Percentiles rank a stretch among this genome's conserved stretches.
phyloP scores from a whole-genome alignment of 2,797 vertebrate species.

The Antrozous pallidus region DNA sequence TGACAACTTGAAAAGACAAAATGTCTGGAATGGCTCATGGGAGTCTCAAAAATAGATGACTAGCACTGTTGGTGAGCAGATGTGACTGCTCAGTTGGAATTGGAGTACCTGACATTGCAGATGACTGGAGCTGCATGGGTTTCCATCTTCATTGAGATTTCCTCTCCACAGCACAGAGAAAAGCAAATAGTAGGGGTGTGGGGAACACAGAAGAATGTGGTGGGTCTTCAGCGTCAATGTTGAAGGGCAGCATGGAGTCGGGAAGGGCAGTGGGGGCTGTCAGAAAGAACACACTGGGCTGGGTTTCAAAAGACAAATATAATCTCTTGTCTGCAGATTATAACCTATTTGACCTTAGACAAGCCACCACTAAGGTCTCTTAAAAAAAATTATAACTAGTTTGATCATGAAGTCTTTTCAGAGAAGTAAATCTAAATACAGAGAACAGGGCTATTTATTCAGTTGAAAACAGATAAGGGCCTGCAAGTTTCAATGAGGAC shows the following conservation, averaged over 20 bases:
- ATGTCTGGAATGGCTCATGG: background rate
- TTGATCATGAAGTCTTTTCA: background rate
- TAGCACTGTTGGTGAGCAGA: background rate
- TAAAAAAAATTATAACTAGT: background rate
- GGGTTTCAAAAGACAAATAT: background rate
- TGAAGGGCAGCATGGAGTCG: background rate
- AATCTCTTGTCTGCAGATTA: background rate
- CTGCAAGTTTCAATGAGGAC: background rate
- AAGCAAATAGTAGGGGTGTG: background rate
- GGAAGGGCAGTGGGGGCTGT: background rate
- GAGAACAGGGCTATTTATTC: background rate
- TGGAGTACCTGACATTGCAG: background rate
- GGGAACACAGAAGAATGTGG: background rate
- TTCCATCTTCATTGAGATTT: background rate
- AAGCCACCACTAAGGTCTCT: background rate
- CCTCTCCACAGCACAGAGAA: background rate
- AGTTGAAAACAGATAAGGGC: background rate
- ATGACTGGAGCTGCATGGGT: background rate
- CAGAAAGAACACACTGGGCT: background rate
- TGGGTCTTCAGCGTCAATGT: background rate
- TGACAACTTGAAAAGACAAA: background rate
- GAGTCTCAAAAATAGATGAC: background rate
- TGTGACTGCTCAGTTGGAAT: background rate
- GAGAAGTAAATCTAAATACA: background rate
- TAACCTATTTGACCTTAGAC: background rate